Percentiles rank a stretch among this genome's conserved stretches.
Evolutionary conservation across 2,888 invertebrate genomes (phyloP).

Genomic region (Tuberolachnus salignus): DNA sequence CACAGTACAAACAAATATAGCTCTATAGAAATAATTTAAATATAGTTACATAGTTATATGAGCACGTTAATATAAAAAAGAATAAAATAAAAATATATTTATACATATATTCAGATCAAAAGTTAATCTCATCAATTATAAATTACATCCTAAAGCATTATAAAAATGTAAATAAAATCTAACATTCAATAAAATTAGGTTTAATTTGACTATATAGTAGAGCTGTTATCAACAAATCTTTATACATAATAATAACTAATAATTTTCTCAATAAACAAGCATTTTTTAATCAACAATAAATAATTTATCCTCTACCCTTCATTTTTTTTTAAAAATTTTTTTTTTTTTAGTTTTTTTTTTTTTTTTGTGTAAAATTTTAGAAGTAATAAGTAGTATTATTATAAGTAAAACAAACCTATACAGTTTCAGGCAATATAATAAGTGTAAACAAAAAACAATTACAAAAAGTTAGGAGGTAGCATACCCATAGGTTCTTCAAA

Average conservation of each 20-base stretch:
- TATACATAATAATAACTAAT: constrained; percentile 34
- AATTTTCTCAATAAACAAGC: constrained; percentile 36
- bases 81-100: background rate
- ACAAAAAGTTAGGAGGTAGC: constrained; percentile 71
- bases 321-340: background rate
- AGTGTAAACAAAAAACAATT: constrained; percentile 54
- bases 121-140: constrained; percentile 5
- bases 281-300: background rate
- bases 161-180: constrained; percentile 42
- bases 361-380: background rate
- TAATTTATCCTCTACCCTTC: background rate
- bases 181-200: constrained; percentile 49
- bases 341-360: constrained; percentile 12
- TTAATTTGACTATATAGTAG: constrained; percentile 14
- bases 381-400: background rate
- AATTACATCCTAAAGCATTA: constrained; percentile 28
- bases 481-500: constrained; percentile 74
- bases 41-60: constrained; percentile 13
- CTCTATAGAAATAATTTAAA: constrained; percentile 16
- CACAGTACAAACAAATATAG: background rate
- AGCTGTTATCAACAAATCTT: constrained; percentile 16
- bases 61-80: constrained; percentile 33
- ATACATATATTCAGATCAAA: background rate
- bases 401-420: constrained; percentile 6
- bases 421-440: constrained; percentile 13